Evolutionary conservation across 2,888 invertebrate species (phyloP).

Genomic region (Rhabditophanes sp.): DNA sequence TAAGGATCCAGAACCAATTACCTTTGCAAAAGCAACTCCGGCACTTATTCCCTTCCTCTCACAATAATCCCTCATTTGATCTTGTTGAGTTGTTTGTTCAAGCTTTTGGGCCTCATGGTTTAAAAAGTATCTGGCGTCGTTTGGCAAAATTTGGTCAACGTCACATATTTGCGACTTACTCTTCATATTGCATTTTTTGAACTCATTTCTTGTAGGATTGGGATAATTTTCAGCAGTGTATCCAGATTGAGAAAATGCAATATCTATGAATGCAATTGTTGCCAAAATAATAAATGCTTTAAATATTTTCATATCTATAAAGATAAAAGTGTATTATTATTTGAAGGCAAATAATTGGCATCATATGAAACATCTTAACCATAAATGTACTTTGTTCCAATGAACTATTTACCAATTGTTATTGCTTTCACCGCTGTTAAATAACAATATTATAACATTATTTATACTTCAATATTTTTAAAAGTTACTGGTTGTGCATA

Average conservation of each 20-base stretch:
- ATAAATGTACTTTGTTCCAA: no score
- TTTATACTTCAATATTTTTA: neutral
- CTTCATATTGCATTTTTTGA: neutral
- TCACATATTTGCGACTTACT: conserved; percentile 1
- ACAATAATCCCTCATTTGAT: neutral
- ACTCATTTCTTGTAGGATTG: neutral
- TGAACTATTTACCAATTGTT: no score
- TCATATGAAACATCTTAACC: neutral
- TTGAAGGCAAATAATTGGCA: neutral
- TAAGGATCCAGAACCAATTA: neutral
- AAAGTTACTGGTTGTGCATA: no score
- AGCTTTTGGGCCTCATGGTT: neutral
- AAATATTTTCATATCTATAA: neutral
- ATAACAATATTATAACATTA: no score
- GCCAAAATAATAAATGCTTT: neutral
- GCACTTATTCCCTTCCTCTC: neutral
- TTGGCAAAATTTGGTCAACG: neutral
- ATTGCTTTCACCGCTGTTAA: no score
- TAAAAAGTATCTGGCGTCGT: neutral
- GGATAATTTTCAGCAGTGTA: neutral
- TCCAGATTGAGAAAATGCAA: neutral
- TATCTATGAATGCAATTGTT: neutral
- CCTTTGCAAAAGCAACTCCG: neutral
- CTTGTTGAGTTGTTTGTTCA: neutral
- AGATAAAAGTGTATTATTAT: neutral